Evolutionary conservation across 2,113 vertebrate genomes (phyloP).

Genomic region (Balaenoptera acutorostrata): DNA sequence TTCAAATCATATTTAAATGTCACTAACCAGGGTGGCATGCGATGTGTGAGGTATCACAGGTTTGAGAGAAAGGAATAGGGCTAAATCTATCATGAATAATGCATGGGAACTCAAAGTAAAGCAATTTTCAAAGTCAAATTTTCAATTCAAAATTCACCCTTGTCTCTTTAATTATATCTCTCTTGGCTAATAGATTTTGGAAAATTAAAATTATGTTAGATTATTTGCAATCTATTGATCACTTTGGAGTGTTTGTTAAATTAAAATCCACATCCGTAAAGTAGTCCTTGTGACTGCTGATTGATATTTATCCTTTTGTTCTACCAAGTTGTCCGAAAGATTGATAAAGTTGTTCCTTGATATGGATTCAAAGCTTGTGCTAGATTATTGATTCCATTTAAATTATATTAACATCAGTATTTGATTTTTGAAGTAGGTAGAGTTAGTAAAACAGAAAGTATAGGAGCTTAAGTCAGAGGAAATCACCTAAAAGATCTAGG

Average conservation of each 20-base stretch:
- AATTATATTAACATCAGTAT: neutral
- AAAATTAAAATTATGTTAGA: neutral
- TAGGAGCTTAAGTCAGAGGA: neutral
- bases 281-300: neutral
- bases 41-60: fast-evolving
- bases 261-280: neutral
- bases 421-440: neutral
- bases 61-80: neutral
- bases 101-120: neutral
- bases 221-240: neutral
- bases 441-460: neutral
- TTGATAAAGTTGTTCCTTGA: neutral
- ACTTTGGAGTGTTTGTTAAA: neutral
- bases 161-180: neutral
- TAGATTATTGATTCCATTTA: neutral
- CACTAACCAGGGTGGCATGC: neutral
- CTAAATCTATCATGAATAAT: neutral
- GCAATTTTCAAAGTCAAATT: neutral
- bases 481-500: neutral
- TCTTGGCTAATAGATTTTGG: neutral
- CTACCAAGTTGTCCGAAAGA: neutral
- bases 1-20: neutral
- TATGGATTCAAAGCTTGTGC: neutral
- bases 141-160: neutral
- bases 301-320: neutral